These are phyloP conservation scores for Matsumurasca onukii DNA, from an alignment of 1,140 invertebrate species.

Conservation along the genomic window DNA sequence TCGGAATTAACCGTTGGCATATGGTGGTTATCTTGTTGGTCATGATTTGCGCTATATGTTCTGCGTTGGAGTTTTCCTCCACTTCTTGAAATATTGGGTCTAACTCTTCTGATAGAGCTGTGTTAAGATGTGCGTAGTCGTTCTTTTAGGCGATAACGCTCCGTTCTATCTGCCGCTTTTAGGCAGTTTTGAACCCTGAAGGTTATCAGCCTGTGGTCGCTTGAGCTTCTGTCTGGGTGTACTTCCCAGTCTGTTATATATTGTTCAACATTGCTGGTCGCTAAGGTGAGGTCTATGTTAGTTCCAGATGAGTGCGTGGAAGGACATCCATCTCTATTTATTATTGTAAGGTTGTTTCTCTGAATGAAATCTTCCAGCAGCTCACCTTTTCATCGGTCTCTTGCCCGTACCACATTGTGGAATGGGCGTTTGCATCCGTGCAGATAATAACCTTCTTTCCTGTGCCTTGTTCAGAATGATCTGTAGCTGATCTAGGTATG, in stretches of 20 bases:
- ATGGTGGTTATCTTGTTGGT: not conserved
- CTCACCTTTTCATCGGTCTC: not conserved
- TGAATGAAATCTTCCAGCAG: not conserved
- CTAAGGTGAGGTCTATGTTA: not conserved
- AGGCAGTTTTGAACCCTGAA: not conserved
- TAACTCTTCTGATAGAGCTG: not conserved
- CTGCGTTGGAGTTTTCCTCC: too few species aligned
- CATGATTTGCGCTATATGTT: not conserved
- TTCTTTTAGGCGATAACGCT: not conserved
- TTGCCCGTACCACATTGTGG: not conserved
- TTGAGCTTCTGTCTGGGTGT: not conserved
- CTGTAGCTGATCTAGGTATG: not conserved
- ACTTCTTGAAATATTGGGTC: not conserved
- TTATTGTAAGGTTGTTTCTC: not conserved
- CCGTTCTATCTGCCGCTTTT: not conserved
- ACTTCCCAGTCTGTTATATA: not conserved
- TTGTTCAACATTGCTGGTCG: not conserved
- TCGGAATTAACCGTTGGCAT: not conserved
- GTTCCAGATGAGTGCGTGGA: not conserved
- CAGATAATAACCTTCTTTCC: too few species aligned
- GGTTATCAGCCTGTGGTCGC: not conserved
- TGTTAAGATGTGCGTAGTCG: not conserved
- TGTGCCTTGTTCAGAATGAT: not conserved
- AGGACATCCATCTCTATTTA: not conserved
- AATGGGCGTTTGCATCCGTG: not conserved